Evolutionary conservation across 92 coral and sea anemone genomes (phyloP), one percentile per base, ranked within the genome.

Genomic region (Phenganax stokvisi): DNA sequence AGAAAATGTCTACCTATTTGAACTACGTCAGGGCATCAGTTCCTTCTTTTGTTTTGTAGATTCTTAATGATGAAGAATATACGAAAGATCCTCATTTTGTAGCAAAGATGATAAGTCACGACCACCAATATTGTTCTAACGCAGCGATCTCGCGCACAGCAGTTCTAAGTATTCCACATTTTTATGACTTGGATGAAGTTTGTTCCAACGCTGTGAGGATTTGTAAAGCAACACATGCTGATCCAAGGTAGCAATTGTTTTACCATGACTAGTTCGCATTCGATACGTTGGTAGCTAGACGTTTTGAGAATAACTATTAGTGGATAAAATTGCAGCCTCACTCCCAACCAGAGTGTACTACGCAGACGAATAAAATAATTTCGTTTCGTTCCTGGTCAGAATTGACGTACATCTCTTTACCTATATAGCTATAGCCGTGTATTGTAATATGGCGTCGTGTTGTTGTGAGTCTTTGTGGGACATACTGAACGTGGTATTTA

Each of bases 81-180:
- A 57, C 84, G 10, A 93, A 86, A 81, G 98, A 93, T 56, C 98
- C 98, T 10, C 98, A 93, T 76, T 96, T 91, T 27, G 85, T 91
- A 52, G 94, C 98, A 51, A 91, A 87, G 72, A 86, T 84, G 65
- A 88, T 93, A 29, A 87, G 90, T 85, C 90, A 88, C 71, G 85
- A 84, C 16, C 83, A 73, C 71, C 94, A 89, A 69, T 91, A 92
- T 47, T 92, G 90, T 17, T 89, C 98, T 10, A 93, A 93, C 85
- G 98, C 94, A 59, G 98, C 97, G 44, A 89, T 93, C 20, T 88
- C 92, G 97, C 88, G 98, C 84, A 87, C 91, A 12, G 91, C 98
- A 25, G 77, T 90, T 51, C 87, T 93, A 55, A 97, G 98, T 37
- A 82, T 93, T 53, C 87, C 96, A 30, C 97, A 92, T 81, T 93